phyloP scores from a whole-genome alignment of 2,113 vertebrate genomes.

The Menura novaehollandiae region DNA sequence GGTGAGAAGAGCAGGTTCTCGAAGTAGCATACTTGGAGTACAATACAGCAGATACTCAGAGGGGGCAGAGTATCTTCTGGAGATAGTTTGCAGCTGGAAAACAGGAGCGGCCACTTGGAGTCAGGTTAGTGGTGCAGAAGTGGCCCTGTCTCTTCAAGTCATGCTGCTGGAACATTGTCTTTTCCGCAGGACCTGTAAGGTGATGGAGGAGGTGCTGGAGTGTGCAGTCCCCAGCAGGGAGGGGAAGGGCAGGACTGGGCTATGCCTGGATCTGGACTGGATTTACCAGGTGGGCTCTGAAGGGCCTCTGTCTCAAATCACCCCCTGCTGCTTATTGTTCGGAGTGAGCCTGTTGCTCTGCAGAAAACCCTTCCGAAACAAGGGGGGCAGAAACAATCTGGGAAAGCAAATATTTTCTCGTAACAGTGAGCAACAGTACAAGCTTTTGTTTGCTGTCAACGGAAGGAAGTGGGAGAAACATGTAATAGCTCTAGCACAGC shows the following conservation, averaged over 20 bases:
- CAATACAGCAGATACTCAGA: neutral
- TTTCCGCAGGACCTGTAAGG: neutral
- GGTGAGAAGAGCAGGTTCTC: neutral
- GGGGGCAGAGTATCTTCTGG: neutral
- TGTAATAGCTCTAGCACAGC: neutral
- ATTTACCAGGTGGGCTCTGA: rapidly evolving
- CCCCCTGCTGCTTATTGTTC: neutral
- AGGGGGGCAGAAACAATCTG: neutral
- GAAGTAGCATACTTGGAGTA: neutral
- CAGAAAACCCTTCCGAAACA: neutral
- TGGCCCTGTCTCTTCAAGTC: rapidly evolving
- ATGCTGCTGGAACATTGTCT: rapidly evolving
- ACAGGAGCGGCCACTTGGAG: neutral
- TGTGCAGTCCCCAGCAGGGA: rapidly evolving
- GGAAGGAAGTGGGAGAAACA: conserved; percentile 30
- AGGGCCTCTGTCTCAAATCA: neutral
- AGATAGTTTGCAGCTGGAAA: neutral
- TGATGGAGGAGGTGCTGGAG: neutral
- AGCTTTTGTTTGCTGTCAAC: conserved; percentile 41
- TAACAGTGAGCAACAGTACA: neutral
- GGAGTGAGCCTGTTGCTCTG: neutral
- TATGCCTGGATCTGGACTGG: neutral
- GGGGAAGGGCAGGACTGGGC: rapidly evolving
- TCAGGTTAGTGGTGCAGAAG: neutral
- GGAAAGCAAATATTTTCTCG: neutral